Conservation (phyloP, 2,888 invertebrate species). For the Ariolimax columbianus region DNA sequence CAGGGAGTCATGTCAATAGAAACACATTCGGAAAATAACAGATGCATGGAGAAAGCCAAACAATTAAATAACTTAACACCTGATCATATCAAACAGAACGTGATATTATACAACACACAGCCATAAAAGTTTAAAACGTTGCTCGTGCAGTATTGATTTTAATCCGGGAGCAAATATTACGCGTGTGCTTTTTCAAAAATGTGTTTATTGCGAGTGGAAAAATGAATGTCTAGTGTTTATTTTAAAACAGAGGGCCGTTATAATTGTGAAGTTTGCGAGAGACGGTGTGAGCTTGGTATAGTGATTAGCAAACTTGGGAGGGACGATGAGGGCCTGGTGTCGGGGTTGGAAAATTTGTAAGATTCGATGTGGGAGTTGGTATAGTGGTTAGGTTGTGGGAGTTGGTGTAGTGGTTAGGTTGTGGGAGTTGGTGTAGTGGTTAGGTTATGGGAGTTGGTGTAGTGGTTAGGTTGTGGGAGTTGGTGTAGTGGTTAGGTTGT, state of each 20-base stretch:
- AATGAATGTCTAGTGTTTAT: not conserved
- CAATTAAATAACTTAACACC: conserved; percentile 17
- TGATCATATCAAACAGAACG: conserved; percentile 37
- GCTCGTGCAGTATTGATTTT: conserved; percentile 35
- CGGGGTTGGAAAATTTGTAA: too few species aligned
- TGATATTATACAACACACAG: conserved; percentile 16
- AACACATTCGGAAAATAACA: conserved; percentile 20
- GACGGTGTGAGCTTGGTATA: too few species aligned
- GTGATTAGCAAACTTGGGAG: too few species aligned
- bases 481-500: too few species aligned
- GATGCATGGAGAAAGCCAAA: conserved; percentile 10
- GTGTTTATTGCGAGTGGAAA: conserved; percentile 10
- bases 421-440: too few species aligned
- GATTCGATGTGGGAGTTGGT: too few species aligned
- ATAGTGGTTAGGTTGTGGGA: not conserved
- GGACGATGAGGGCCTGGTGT: too few species aligned
- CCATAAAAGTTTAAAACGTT: conserved; percentile 10
- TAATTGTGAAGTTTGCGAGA: too few species aligned
- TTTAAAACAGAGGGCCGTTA: not conserved
- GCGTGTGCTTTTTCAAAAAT: not conserved
- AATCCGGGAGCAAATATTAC: conserved; percentile 13
- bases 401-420: too few species aligned
- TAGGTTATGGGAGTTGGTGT: too few species aligned
- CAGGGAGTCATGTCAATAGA: not conserved
- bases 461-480: too few species aligned